Evolutionary conservation across 2,113 vertebrate species (phyloP), one percentile per base, ranked within the genome.

Genomic region (Tetrao urogallus): DNA sequence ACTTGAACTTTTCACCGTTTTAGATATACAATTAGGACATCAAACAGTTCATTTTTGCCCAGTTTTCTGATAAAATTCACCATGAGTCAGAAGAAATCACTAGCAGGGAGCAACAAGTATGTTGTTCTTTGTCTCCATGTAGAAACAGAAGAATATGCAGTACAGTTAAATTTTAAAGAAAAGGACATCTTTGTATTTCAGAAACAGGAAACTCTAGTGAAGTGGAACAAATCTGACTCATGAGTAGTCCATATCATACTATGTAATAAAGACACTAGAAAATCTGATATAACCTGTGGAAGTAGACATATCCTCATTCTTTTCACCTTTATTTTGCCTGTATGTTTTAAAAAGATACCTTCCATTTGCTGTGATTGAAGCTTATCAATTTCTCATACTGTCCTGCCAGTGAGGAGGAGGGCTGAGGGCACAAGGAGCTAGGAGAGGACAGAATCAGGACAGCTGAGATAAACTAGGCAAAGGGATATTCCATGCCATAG

Each of bases 1-100:
- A 47, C 60, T 92, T 92, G 78, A 92, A 94, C 91, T 95, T 92
- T 88, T 94, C 82, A 88, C 87, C 84, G 52, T 77, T 71, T 40
- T 8, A 15, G 45, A 47, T 21, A 54, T 2, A 50, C 20, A 30
- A 10, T 45, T 82, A 74, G 3, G 22, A 84, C 69, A 54, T 57
- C 30, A 73, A 38, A 52, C n/a, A 78, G 57, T 28, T 40, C 66
- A 50, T 17, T 11, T 61, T 52, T 75, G 15, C 12, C 34, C 67
- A 48, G 77, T 92, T 93, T 78, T 78, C n/a, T 81, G 57, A 61
- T 67, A 73, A 22, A 5, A 81, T 71, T 47, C 17, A 71, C 43
- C 22, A 40, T n/a, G 25, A 88, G 36, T 72, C 66, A 71, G 82
- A 86, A 91, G n/a, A 77, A 80, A 66, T 66, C 58, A 66, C 32